phyloP scores from a whole-genome alignment of 1,140 invertebrate genomes.

The Bombus soroeensis region DNA sequence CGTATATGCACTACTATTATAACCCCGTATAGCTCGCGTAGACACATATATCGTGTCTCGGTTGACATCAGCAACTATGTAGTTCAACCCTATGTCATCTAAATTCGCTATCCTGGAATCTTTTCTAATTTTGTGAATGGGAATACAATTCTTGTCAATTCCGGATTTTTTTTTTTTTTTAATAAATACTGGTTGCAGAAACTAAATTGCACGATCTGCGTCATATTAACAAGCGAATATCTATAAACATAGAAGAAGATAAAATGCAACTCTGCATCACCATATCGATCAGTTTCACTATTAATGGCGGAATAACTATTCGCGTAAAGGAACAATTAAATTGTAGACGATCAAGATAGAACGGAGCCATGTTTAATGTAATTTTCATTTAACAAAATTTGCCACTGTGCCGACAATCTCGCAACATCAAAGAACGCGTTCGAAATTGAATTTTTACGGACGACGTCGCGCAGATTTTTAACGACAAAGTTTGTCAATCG shows the following conservation, averaged over 20 bases:
- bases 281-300: not conserved
- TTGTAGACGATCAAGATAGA: not conserved
- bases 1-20: not conserved
- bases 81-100: not conserved
- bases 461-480: not conserved
- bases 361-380: not conserved
- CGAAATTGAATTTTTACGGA: slow-evolving; percentile 4
- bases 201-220: too few relatives aligned
- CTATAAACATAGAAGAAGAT: not conserved
- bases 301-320: not conserved
- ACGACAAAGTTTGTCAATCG: not conserved
- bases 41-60: not conserved
- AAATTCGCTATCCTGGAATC: not conserved
- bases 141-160: not conserved
- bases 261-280: not conserved
- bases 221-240: not conserved
- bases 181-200: too few relatives aligned
- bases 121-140: not conserved
- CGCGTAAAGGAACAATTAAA: slow-evolving; percentile 5
- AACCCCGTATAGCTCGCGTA: not conserved
- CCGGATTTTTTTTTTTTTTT: not conserved
- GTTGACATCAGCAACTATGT: not conserved
- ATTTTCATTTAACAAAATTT: slow-evolving; percentile 43
- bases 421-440: not conserved
- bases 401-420: too few relatives aligned